Conservation (phyloP, 2,113 vertebrate species). For the Aix galericulata region DNA sequence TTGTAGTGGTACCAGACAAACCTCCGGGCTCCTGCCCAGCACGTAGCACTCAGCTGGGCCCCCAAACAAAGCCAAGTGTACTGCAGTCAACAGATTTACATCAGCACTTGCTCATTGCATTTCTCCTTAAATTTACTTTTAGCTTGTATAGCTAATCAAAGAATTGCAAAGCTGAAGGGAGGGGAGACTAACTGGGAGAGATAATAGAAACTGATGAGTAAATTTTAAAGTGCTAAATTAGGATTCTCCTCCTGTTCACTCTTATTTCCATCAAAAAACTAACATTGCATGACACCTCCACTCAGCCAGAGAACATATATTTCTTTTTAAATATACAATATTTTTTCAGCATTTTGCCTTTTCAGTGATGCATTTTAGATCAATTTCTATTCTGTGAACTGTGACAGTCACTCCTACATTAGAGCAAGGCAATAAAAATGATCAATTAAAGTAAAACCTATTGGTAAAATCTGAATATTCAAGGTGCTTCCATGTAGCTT, state of each 20-base stretch:
- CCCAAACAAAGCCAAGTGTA: background rate
- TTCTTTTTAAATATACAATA: background rate
- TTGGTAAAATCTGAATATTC: background rate
- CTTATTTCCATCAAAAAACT: background rate
- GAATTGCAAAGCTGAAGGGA: background rate
- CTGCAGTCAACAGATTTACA: background rate
- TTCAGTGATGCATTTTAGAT: background rate
- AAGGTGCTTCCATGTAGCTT: background rate
- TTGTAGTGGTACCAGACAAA: no score
- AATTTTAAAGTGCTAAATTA: background rate
- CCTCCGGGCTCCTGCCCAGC: background rate
- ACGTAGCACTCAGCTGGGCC: rapidly evolving
- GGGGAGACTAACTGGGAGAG: background rate
- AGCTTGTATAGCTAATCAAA: background rate
- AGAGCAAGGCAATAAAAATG: background rate
- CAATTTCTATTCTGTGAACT: background rate
- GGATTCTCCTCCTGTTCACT: background rate
- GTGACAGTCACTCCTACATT: background rate
- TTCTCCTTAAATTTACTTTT: background rate
- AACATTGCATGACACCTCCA: background rate
- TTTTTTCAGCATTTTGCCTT: background rate
- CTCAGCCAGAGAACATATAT: background rate
- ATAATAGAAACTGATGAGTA: background rate
- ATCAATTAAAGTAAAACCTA: background rate
- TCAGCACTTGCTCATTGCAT: background rate